phyloP scores from a whole-genome alignment of 2,113 vertebrate genomes.

The Sigmodon hispidus region DNA sequence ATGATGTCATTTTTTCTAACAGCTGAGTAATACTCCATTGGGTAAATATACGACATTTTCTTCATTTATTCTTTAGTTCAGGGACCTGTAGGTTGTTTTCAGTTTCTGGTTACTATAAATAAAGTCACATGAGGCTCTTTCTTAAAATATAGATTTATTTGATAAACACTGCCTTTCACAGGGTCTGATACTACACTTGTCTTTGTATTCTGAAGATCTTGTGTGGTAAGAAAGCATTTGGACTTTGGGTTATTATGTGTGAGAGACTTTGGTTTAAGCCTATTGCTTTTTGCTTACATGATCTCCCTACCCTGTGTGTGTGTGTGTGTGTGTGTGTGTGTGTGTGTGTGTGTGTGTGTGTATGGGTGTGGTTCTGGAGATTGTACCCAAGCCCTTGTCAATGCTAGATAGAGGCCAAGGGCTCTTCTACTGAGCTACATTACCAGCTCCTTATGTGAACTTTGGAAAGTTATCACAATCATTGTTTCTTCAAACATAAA shows the following conservation, averaged over 20 bases:
- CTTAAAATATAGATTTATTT: neutral
- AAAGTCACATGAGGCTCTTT: neutral
- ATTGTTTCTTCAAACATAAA: conserved; percentile 11
- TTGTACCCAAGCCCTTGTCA: neutral
- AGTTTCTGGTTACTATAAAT: neutral
- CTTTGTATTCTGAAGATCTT: neutral
- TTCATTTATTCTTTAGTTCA: neutral
- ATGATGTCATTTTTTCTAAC: neutral
- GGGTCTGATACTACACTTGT: accelerated
- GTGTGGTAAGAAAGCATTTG: neutral
- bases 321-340: neutral
- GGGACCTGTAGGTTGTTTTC: neutral
- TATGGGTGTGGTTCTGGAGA: neutral
- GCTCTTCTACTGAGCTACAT: no score
- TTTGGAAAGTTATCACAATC: neutral
- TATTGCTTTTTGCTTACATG: neutral
- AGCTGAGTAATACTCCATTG: neutral
- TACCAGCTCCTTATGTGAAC: neutral
- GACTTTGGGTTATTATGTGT: neutral
- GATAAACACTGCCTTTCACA: neutral
- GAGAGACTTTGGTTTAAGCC: neutral
- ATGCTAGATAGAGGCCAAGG: no score
- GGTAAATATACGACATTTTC: neutral
- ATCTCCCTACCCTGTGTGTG: no score
- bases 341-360: neutral